phyloP scores from a whole-genome alignment of 2,113 vertebrate genomes.

The Pelobates fuscus region DNA sequence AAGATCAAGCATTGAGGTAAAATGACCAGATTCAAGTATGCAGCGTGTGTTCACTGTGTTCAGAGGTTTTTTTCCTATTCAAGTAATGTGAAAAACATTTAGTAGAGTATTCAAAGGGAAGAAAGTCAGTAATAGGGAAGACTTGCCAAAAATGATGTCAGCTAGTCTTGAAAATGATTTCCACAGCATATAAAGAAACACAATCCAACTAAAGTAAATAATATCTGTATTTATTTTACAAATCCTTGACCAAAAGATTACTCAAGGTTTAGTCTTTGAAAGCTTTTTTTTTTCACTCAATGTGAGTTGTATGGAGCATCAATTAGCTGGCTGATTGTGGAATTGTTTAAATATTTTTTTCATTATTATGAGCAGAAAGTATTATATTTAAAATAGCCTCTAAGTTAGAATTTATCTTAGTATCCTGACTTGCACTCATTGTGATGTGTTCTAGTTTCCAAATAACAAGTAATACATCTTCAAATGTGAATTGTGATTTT shows the following conservation, averaged over 20 bases:
- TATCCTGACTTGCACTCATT: too few relatives aligned
- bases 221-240: constrained; percentile 28
- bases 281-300: not conserved
- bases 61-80: not conserved
- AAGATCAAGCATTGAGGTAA: too few relatives aligned
- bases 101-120: constrained; percentile 10
- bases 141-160: constrained; percentile 41
- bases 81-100: constrained; percentile 27
- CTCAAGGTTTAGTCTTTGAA: constrained; percentile 30
- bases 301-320: not conserved
- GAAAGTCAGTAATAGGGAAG: constrained; percentile 3
- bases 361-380: too few relatives aligned
- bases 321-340: not conserved
- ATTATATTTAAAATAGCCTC: too few relatives aligned
- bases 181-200: constrained; percentile 36
- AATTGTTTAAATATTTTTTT: too few relatives aligned
- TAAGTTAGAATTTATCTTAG: too few relatives aligned
- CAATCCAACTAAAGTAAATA: constrained; percentile 43
- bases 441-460: too few relatives aligned
- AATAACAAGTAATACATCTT: too few relatives aligned
- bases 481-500: too few relatives aligned
- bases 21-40: too few relatives aligned
- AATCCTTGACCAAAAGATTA: constrained; percentile 38
- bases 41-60: too few relatives aligned
- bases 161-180: constrained; percentile 36